phyloP scores from a whole-genome alignment of 2,797 vertebrate genomes.

The Pteropus rufus region DNA sequence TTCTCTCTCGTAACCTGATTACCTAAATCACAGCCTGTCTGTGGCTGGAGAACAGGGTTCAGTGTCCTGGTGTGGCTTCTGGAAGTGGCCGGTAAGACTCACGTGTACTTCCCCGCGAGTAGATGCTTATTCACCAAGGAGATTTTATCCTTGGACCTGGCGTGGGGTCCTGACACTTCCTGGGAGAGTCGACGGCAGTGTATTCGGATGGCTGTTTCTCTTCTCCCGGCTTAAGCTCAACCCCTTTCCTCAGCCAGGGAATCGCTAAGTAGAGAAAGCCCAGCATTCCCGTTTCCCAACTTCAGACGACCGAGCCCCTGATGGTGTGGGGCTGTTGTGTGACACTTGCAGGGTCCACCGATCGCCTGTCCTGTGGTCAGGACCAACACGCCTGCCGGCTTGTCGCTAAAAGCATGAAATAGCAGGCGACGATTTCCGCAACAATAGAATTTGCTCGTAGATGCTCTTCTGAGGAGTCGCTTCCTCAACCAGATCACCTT shows the following conservation, averaged over 20 bases:
- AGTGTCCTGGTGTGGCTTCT: rapidly evolving
- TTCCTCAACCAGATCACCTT: slow-evolving; percentile 52
- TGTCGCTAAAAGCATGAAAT: not conserved
- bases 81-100: not conserved
- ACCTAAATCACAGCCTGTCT: too few species aligned
- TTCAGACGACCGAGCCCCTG: too few species aligned
- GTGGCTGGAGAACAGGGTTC: not conserved
- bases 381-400: not conserved
- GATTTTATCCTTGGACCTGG: not conserved
- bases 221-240: not conserved
- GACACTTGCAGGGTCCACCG: rapidly evolving
- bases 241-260: not conserved
- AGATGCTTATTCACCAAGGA: not conserved
- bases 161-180: not conserved
- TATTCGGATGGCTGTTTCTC: rapidly evolving
- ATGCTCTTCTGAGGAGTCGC: slow-evolving; percentile 5
- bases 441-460: not conserved
- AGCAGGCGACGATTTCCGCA: too few species aligned
- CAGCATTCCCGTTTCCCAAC: not conserved
- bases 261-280: not conserved
- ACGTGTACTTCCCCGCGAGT: rapidly evolving
- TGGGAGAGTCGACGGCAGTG: not conserved
- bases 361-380: not conserved
- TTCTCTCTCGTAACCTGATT: not conserved
- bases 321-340: rapidly evolving